Evolutionary conservation across 2,888 invertebrate genomes (phyloP).

Genomic region (Dolomedes plantarius): DNA sequence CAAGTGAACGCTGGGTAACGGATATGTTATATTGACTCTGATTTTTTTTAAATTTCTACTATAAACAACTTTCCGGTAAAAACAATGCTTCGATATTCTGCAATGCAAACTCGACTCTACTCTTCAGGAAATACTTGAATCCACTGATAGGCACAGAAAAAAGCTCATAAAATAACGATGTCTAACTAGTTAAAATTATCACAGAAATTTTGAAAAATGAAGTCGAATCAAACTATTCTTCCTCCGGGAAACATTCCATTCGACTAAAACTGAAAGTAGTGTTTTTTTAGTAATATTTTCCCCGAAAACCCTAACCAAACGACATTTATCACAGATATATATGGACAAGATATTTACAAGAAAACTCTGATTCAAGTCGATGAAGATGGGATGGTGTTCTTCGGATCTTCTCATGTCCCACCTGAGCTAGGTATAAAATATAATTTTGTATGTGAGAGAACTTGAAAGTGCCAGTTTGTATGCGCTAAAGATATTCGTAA

Average conservation of each 20-base stretch:
- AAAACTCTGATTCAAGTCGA: constrained; percentile 13
- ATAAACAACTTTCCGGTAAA: constrained; percentile 28
- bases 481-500: constrained; percentile 27
- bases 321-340: constrained; percentile 62
- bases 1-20: constrained; percentile 45
- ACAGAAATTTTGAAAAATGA: constrained; percentile 55
- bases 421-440: constrained; percentile 42
- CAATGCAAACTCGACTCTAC: constrained; percentile 25
- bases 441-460: background rate
- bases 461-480: constrained; percentile 22
- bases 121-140: constrained; percentile 44
- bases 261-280: constrained; percentile 4
- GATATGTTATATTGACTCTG: constrained; percentile 49
- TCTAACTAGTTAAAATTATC: constrained; percentile 54
- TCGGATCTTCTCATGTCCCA: constrained; percentile 15
- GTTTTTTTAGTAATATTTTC: background rate
- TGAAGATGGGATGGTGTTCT: constrained; percentile 9
- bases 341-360: constrained; percentile 50
- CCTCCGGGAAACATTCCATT: background rate
- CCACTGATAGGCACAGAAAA: constrained; percentile 60
- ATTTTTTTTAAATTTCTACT: constrained; percentile 5
- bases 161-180: constrained; percentile 62
- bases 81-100: constrained; percentile 23
- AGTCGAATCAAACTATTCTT: constrained; percentile 25
- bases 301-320: background rate